A percentile compares a stretch with the other conserved stretches of the same genome.
Conservation (phyloP, 2,797 vertebrate species). For the Vultur gryphus region DNA sequence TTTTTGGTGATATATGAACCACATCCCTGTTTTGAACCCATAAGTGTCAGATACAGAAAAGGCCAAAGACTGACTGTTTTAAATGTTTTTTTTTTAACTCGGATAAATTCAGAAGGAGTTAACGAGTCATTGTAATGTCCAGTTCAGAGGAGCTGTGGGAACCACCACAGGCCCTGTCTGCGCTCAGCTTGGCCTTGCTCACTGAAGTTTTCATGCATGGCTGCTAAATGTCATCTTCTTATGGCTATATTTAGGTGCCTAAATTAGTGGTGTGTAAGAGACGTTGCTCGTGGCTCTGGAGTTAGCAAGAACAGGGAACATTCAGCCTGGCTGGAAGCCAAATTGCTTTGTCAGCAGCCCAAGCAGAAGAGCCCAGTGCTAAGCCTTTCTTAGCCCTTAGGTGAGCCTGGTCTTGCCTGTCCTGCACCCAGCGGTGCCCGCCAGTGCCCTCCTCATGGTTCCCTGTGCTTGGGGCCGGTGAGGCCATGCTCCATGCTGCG, state of each 20-base stretch:
- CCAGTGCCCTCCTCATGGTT: neutral
- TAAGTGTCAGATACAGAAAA: neutral
- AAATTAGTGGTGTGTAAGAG: conserved; percentile 24
- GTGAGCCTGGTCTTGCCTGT: neutral
- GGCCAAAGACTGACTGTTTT: neutral
- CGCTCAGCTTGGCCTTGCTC: neutral
- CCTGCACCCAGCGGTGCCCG: fast-evolving
- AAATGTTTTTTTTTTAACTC: neutral
- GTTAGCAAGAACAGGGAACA: neutral
- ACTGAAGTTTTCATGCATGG: neutral
- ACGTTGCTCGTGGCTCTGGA: neutral
- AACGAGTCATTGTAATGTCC: neutral
- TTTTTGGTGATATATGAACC: neutral
- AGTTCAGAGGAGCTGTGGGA: neutral
- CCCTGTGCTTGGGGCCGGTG: fast-evolving
- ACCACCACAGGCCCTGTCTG: neutral
- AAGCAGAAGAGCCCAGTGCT: neutral
- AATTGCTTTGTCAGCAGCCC: neutral
- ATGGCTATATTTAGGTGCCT: conserved; percentile 12
- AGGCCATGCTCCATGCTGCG: fast-evolving
- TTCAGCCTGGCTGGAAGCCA: neutral
- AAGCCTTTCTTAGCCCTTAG: neutral
- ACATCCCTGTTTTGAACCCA: neutral
- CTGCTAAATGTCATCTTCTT: neutral
- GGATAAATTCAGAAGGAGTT: neutral